These are phyloP conservation scores for Bradypodion ventrale DNA, from an alignment of 2,797 vertebrate genomes.

Conservation along the genomic window DNA sequence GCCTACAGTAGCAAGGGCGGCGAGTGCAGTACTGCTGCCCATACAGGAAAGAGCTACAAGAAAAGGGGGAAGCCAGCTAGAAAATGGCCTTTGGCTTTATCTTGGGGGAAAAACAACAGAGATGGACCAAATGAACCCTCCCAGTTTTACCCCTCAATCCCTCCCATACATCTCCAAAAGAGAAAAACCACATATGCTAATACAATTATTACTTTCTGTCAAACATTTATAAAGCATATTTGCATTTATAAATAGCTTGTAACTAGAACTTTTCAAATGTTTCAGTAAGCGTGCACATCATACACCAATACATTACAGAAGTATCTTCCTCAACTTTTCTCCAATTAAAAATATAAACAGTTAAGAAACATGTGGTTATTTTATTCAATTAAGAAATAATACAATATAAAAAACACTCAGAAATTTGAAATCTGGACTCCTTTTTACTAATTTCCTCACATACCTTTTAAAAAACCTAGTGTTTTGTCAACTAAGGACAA, in stretches of 20 bases:
- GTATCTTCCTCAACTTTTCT: slow-evolving; percentile 54
- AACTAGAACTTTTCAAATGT: slow-evolving; percentile 49
- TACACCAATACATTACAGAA: slow-evolving; percentile 49
- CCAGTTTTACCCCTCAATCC: slow-evolving; percentile 57
- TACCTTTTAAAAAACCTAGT: slow-evolving; percentile 49
- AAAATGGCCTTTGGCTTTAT: slow-evolving; percentile 74
- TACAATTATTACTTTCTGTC: slow-evolving; percentile 64
- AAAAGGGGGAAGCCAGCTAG: slow-evolving; percentile 61
- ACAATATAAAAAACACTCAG: slow-evolving; percentile 52
- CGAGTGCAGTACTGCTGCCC: slow-evolving; percentile 69
- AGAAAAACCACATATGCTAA: slow-evolving; percentile 48
- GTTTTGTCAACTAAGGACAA: slow-evolving; percentile 53
- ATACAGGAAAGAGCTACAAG: slow-evolving; percentile 68
- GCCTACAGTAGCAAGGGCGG: slow-evolving; percentile 63
- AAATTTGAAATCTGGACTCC: slow-evolving; percentile 31
- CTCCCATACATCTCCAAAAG: slow-evolving; percentile 58
- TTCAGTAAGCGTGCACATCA: slow-evolving; percentile 48
- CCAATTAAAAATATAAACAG: slow-evolving; percentile 52
- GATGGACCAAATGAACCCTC: slow-evolving; percentile 66
- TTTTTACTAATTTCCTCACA: slow-evolving; percentile 53
- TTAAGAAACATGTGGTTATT: slow-evolving; percentile 39
- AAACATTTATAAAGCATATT: slow-evolving; percentile 36
- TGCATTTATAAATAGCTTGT: slow-evolving; percentile 43
- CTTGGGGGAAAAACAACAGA: slow-evolving; percentile 76
- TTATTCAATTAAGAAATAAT: slow-evolving; percentile 22